Percentiles rank a stretch among this genome's conserved stretches.
phyloP scores from a whole-genome alignment of 2,113 vertebrate species.

The Cyanoramphus novaezelandiae region DNA sequence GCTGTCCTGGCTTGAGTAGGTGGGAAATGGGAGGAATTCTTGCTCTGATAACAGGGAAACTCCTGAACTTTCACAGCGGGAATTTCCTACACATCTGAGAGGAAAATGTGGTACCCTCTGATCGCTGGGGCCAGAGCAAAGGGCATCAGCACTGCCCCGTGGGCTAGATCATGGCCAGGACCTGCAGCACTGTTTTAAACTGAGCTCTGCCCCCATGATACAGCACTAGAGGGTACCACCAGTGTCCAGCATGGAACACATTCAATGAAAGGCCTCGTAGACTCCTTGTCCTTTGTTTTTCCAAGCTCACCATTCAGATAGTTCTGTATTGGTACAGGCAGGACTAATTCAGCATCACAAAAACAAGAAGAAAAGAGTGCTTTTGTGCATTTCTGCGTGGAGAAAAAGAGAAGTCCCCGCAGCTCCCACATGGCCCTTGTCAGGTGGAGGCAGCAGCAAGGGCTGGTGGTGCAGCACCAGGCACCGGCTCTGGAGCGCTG shows the following conservation, averaged over 20 bases:
- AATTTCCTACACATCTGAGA: neutral
- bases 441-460: neutral
- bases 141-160: neutral
- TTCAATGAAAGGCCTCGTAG: neutral
- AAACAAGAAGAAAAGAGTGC: neutral
- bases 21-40: neutral
- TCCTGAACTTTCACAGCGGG: neutral
- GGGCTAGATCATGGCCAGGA: neutral
- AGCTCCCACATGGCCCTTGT: neutral
- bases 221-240: neutral
- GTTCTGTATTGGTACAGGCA: neutral
- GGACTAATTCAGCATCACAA: neutral
- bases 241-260: fast-evolving
- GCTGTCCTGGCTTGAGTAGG: neutral
- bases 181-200: neutral
- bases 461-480: neutral
- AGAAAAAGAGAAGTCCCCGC: neutral
- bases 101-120: neutral
- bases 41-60: neutral
- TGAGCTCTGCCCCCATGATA: fast-evolving
- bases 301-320: neutral
- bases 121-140: neutral
- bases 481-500: neutral
- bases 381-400: neutral
- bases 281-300: neutral